A percentile compares a stretch with the other conserved stretches of the same genome.
These are phyloP conservation scores for Meandrusa payeni DNA, from an alignment of 2,888 invertebrate genomes.

Conservation along the genomic window DNA sequence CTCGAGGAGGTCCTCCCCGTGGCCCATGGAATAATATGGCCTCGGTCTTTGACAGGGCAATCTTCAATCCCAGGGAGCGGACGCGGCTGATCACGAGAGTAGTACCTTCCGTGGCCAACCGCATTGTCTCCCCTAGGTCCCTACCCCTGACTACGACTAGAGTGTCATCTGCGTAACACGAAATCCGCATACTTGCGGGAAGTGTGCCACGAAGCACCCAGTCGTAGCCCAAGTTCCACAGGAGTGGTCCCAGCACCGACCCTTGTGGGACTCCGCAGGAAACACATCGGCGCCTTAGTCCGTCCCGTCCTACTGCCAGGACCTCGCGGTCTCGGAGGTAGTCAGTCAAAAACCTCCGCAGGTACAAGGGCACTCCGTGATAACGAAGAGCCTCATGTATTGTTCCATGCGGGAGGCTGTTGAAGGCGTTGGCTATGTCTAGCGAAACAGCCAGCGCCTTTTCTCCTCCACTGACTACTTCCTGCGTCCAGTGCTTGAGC, in stretches of 20 bases:
- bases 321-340: no score
- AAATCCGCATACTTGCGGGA: slow-evolving; percentile 14
- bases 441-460: no score
- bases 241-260: background rate
- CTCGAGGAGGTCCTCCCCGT: slow-evolving; percentile 16
- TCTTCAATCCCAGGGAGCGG: slow-evolving; percentile 23
- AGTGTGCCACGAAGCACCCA: slow-evolving; percentile 21
- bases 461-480: no score
- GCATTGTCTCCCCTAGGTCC: slow-evolving; percentile 6
- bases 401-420: no score
- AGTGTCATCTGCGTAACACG: slow-evolving; percentile 30
- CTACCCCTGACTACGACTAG: slow-evolving; percentile 25
- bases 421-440: background rate
- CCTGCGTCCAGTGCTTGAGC: no score
- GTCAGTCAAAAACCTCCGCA: no score
- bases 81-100: slow-evolving; percentile 16
- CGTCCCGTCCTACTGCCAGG: no score
- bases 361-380: no score
- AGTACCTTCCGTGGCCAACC: slow-evolving; percentile 10
- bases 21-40: slow-evolving; percentile 22
- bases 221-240: slow-evolving; percentile 1
- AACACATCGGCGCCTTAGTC: no score
- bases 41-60: slow-evolving; percentile 26
- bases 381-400: no score
- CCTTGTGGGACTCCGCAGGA: background rate